Base-by-base conservation (phyloP, 2,113 vertebrate species). In the Syngnathus scovelli region DNA sequence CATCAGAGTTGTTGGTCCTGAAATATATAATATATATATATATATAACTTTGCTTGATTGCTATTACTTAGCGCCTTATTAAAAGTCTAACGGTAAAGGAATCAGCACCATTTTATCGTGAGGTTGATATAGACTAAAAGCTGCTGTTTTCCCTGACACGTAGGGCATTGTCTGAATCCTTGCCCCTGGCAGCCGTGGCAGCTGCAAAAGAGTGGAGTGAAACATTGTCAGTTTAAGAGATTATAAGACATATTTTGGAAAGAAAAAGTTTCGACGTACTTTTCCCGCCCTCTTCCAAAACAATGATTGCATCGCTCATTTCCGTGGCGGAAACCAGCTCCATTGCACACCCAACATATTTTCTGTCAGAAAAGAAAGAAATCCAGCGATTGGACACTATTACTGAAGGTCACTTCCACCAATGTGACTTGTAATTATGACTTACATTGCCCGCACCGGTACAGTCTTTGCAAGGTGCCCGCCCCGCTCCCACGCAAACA, bases 321-420 rank as follows among this genome's bases (percentile, higher is more conserved):
- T 56, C 61, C 38, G 0, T 64, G 19, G 37, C 74, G 78, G 19
- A 11, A 70, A 59, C 92, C 86, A 39, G 83, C 86, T 43, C 91
- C 91, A 61, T 91, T 86, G 81, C 93, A 93, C n/a, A 85, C 71
- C 80, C 83, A 86, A 60, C 93, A 94, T 63, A 86, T 70, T 89
- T 89, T 89, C 92, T 92, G 73, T 33, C n/a, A 71, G 48, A 13
- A 37, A 39, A 6, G 5, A 41, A 59, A 71, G 1, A 79, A 74
- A 66, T 7, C 4, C 2, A 2, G 18, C 44, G 8, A 55, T 74
- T 7, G 60, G 5, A 64, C 33, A n/a, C 41, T 37, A 1, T 16
- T 0, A 4, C 3, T 4, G 2, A 48, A 61, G 1, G n/a, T 36
- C 12, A 39, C 49, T 48, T 5, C 0, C 12, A 59, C 61, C 0